These are phyloP conservation scores for Aphelenchoides fujianensis DNA, from an alignment of 1,140 invertebrate genomes.

Conservation along the genomic window DNA sequence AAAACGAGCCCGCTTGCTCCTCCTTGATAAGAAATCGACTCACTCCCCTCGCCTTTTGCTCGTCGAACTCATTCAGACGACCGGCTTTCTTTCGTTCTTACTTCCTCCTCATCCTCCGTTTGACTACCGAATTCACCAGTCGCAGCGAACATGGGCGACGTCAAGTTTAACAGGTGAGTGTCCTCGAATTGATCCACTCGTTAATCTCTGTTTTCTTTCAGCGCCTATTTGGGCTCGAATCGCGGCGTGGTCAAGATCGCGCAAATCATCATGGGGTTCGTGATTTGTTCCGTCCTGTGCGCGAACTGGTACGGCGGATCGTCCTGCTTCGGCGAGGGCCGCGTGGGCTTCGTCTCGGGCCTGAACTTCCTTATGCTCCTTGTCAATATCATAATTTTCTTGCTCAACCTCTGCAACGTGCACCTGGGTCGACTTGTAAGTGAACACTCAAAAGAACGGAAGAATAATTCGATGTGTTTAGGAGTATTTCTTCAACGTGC, in stretches of 20 bases:
- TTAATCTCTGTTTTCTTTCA: too few relatives aligned
- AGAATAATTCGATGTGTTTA: background rate
- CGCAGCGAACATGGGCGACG: constrained; percentile 19
- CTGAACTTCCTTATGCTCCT: constrained; percentile 44
- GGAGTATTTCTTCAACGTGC: constrained; percentile 42
- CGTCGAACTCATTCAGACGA: too few relatives aligned
- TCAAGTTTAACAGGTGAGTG: constrained; percentile 36
- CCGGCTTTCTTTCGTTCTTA: too few relatives aligned
- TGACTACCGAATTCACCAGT: background rate
- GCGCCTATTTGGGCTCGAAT: constrained; percentile 36
- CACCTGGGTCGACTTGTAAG: constrained; percentile 19
- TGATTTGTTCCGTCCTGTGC: constrained; percentile 48
- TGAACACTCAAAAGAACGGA: too few relatives aligned
- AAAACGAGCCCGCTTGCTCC: background rate
- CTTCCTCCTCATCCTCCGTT: background rate
- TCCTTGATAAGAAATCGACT: background rate
- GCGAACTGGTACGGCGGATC: constrained; percentile 53
- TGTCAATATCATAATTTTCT: constrained; percentile 45
- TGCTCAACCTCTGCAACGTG: constrained; percentile 45
- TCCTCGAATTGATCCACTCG: too few relatives aligned
- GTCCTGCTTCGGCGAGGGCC: constrained; percentile 49
- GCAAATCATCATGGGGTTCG: constrained; percentile 49
- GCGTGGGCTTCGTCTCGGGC: constrained; percentile 41
- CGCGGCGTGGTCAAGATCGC: constrained; percentile 47
- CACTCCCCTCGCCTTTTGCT: background rate